Evolutionary conservation across 2,113 vertebrate genomes (phyloP).

Genomic region (Hipposideros armiger): DNA sequence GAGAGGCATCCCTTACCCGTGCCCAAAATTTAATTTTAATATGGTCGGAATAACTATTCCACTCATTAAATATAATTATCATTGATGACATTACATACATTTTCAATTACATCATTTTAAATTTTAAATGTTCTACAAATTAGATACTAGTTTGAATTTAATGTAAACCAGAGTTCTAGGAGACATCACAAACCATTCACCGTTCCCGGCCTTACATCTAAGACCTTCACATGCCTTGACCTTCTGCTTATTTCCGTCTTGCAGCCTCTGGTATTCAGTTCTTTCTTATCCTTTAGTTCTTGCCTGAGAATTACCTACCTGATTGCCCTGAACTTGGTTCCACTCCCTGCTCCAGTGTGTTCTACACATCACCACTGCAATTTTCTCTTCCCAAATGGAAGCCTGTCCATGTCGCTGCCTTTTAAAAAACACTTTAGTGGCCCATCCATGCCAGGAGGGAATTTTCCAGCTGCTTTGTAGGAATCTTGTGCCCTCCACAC

Average conservation of each 20-base stretch:
- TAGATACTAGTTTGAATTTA: background rate
- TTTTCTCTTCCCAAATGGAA: background rate
- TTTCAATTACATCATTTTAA: background rate
- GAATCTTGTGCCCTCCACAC: too few species aligned
- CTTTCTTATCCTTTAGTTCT: background rate
- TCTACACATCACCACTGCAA: background rate
- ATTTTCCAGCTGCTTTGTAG: background rate
- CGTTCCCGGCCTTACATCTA: background rate
- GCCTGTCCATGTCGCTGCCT: background rate
- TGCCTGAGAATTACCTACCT: background rate
- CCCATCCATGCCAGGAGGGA: background rate
- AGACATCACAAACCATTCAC: background rate
- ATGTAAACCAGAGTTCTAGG: background rate
- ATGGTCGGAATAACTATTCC: background rate
- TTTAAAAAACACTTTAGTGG: background rate
- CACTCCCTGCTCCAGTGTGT: background rate
- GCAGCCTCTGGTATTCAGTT: background rate
- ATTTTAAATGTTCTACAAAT: background rate
- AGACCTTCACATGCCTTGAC: background rate
- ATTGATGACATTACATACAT: background rate
- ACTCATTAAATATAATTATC: background rate
- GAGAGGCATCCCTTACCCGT: background rate
- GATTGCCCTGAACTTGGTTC: background rate
- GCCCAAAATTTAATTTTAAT: background rate
- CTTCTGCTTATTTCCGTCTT: background rate